These are phyloP conservation scores for Neocloeon triangulifer DNA, from an alignment of 1,140 invertebrate species.

Conservation along the genomic window DNA sequence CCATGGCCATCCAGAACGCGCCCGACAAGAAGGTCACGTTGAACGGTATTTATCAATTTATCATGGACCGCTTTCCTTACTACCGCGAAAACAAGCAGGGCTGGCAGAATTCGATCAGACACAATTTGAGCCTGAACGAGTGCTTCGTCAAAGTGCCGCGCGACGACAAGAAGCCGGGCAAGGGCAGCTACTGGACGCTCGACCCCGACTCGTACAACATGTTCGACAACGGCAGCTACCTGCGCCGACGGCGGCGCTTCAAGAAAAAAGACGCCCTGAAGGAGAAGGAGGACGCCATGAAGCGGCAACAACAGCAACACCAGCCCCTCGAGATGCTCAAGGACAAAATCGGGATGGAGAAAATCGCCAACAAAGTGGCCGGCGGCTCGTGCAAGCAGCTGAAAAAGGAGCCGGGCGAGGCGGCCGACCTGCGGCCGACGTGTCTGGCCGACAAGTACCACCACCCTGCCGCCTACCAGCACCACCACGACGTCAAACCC, in stretches of 20 bases:
- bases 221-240: slow-evolving; percentile 94
- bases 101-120: slow-evolving; percentile 88
- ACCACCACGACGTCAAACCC: slow-evolving; percentile 21
- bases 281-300: slow-evolving; percentile 68
- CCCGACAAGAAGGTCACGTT: slow-evolving; percentile 86
- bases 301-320: slow-evolving; percentile 33
- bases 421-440: slow-evolving; percentile 17
- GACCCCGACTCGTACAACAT: slow-evolving; percentile 93
- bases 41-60: slow-evolving; percentile 96
- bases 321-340: background rate
- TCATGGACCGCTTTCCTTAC: slow-evolving; percentile 94
- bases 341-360: slow-evolving; percentile 10
- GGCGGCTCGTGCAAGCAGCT: slow-evolving; percentile 15
- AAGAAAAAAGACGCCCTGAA: slow-evolving; percentile 86
- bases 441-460: slow-evolving; percentile 15
- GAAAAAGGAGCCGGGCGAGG: slow-evolving; percentile 10
- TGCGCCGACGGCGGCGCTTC: slow-evolving; percentile 73
- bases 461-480: slow-evolving; percentile 8
- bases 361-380: slow-evolving; percentile 20
- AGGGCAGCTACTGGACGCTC: slow-evolving; percentile 93
- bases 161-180: slow-evolving; percentile 85
- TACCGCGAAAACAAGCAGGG: slow-evolving; percentile 94
- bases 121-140: slow-evolving; percentile 95
- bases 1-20: slow-evolving; percentile 91
- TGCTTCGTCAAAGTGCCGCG: slow-evolving; percentile 91